Base-by-base conservation (phyloP, 2,888 invertebrate genomes). In the Agrochola litura region DNA sequence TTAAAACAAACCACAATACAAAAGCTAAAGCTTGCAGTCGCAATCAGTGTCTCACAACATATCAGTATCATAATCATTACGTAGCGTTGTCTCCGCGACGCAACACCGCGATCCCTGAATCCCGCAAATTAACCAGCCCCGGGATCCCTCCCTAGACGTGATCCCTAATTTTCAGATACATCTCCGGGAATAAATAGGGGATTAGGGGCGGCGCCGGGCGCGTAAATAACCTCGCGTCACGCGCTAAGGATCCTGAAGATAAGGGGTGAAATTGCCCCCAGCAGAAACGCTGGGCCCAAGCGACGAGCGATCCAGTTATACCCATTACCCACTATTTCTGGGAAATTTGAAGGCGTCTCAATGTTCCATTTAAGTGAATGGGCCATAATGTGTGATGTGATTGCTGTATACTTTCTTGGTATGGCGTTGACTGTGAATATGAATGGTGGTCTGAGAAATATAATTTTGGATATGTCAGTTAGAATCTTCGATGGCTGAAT, bases 121-220 rank as follows among this genome's bases (percentile, higher is more conserved):
- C 91, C 94, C 92, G 93, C 95, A 96, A 96, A 96, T 95, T 95
- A 96, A 94, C 95, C 95, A 91, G 87, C 88, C 86, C 88, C 77
- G 88, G 90, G 91, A 90, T 73, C 72, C 76, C 83, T 91, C 91
- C 92, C 92, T 88, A 92, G 94, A 92, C 93, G 95, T 96, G 96
- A 96, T 96, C 96, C 96, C 96, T 96, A 96, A 96, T 96, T 96
- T 96, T 95, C 96, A 96, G 96, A 96, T 96, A 96, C 95, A 96
- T 96, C 95, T 95, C 94, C 89, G 92, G 92, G 95, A 95, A 96
- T 96, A 96, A 96, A 96, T 96, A 96, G 96, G 94, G 95, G 96
- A 96, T 96, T 96, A 96, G 93, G 95, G 95, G 93, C 90, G 94
- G 93, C 93, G 95, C 92, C 92, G 92, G 89, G 91, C 92, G 95